Base-by-base conservation (phyloP, 2,113 vertebrate genomes). In the Trachemys scripta region DNA sequence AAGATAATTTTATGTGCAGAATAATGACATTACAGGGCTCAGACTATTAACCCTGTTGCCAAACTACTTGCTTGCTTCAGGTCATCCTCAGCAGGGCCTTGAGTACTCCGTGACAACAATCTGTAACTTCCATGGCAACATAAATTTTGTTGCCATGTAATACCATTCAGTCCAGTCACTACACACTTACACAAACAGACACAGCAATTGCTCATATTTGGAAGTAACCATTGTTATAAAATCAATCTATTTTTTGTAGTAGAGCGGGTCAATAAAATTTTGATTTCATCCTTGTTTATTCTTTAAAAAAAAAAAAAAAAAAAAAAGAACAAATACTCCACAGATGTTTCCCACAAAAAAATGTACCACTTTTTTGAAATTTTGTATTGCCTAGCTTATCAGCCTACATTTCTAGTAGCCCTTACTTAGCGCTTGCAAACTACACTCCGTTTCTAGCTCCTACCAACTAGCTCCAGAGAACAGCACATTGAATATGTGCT, bases 231-330 rank as follows among this genome's bases (percentile, higher is more conserved):
- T 72, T 72, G 19, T 72, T 72, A 72, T 72, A n/a, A 72, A 69
- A n/a, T 69, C 22, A 20, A 11, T 62, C 7, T n/a, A 35, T 19
- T 88, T 95, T 91, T 95, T 51, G 12, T 35, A 85, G 81, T 72
- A 95, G 22, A 87, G 31, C 14, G 80, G 85, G 29, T 57, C 62
- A 65, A 19, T 91, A 75, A 84, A 94, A 94, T 17, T 76, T 85
- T 8, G 11, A 93, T 53, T 90, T 89, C 72, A 49, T 47, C 45
- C 7, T 47, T 47, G n/a, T n/a, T n/a, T n/a, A n/a, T n/a, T n/a
- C n/a, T n/a, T n/a, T n/a, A n/a, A n/a, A n/a, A n/a, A n/a, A n/a
- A n/a, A n/a, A n/a, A n/a, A n/a, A n/a, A n/a, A n/a, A n/a, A n/a
- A n/a, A n/a, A n/a, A n/a, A n/a, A 6, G 59, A 62, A 62, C 59